Base-by-base conservation (phyloP, 2,113 vertebrate genomes). In the Dicrurus megarhynchus region DNA sequence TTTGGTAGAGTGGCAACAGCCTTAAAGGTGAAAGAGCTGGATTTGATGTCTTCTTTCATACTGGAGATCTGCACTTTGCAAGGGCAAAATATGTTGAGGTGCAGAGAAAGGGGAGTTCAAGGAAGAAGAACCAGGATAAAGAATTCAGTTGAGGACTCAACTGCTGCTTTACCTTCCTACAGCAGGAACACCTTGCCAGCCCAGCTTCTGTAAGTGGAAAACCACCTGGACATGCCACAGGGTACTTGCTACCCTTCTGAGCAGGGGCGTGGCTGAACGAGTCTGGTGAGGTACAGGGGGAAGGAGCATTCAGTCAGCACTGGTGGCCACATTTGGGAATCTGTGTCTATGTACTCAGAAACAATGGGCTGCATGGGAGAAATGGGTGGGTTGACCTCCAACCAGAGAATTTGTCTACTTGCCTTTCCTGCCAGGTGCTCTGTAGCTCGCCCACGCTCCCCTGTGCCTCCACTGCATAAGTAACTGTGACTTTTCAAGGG, bases 121-220 rank as follows among this genome's bases (percentile, higher is more conserved):
- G 13, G 71, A 84, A 44, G 24, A 76, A 76, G 44, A 19, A 57
- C 14, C 13, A 32, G 41, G n/a, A 53, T 61, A 42, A 82, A 65
- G 32, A 50, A 84, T 39, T 65, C 7, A 30, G 10, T 15, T 60
- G 76, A 86, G 57, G 37, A 49, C 16, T 30, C 27, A 20, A 50
- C 27, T 69, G 23, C 42, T 81, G 21, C 49, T 68, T 46, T 64
- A 11, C 39, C 28, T 50, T 87, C 19, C 60, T 55, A 9, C 18
- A 69, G 39, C 46, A 61, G 56, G 46, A 78, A 13, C 46, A 77
- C 18, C 16, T 67, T 0, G 0, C 20, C 41, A 53, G 35, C 28
- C 12, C 0, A 1, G 26, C 47, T 56, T 52, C n/a, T 11, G 0
- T n/a, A 18, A 60, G 16, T 30, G 47, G 41, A 37, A 86, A 79